Conservation (phyloP, 2,113 vertebrate species). For the Antennarius striatus region DNA sequence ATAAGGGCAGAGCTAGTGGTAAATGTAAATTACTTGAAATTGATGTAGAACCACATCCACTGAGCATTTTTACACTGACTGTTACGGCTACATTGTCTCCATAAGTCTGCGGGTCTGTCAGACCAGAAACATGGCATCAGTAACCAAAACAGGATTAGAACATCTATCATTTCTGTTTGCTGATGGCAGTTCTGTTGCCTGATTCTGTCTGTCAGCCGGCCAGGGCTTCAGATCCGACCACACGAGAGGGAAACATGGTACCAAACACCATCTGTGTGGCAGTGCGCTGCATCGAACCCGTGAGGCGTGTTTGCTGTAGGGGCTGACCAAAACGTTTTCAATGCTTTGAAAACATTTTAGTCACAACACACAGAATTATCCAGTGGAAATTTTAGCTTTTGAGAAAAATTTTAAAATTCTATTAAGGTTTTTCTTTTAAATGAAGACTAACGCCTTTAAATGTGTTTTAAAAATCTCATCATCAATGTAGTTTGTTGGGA, state of each 20-base stretch:
- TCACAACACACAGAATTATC: slow-evolving; percentile 19
- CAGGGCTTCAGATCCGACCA: slow-evolving; percentile 45
- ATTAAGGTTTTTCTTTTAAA: slow-evolving; percentile 20
- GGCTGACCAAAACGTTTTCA: slow-evolving; percentile 41
- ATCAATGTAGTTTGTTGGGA: not conserved
- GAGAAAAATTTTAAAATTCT: slow-evolving; percentile 15
- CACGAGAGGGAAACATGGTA: slow-evolving; percentile 48
- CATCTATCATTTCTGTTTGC: slow-evolving; percentile 49
- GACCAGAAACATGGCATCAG: no score
- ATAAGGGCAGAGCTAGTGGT: no score
- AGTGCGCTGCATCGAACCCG: slow-evolving; percentile 40
- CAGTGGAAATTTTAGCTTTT: slow-evolving; percentile 24
- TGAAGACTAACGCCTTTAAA: not conserved
- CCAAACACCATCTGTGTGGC: slow-evolving; percentile 59
- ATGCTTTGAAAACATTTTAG: slow-evolving; percentile 52
- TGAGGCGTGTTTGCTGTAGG: slow-evolving; percentile 23
- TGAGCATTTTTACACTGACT: no score
- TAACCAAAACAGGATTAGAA: slow-evolving; percentile 7
- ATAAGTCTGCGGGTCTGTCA: no score
- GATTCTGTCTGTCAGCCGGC: slow-evolving; percentile 31
- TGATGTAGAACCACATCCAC: no score
- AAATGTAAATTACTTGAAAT: no score
- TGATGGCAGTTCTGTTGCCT: slow-evolving; percentile 48
- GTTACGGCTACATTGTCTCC: no score
- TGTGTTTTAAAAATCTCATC: not conserved